Base-by-base conservation (phyloP, 1,140 invertebrate genomes). In the Homalodisca vitripennis region DNA sequence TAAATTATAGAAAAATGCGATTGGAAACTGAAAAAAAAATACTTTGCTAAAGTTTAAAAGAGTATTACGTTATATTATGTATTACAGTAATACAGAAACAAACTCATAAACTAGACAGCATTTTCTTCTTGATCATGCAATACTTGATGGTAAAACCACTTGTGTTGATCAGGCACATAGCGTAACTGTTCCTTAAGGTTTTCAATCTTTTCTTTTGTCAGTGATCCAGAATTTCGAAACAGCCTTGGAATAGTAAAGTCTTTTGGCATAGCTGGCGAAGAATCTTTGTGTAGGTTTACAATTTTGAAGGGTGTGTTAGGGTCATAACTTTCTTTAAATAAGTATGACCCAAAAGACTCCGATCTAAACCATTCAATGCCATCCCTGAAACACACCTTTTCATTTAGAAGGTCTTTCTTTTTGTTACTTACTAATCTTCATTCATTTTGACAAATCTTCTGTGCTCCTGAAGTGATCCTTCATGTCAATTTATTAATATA, bases 251-350 rank as follows among this genome's bases (percentile, higher is more conserved):
- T 63, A 26, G 13, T 63, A 14, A 63, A 30, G 17, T 14, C 27
- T 63, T 12, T 12, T 22, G 57, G 31, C 22, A 66, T 20, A 32
- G 26, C 24, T 41, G 47, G 17, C 48, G 27, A 6, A 30, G 32
- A 46, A 66, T 26, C 29, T 32, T 48, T 29, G 20, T n/a, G 32
- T 26, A 69, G 41, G 12, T 68, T 31, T 27, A 69, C 62, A 26
- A 67, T 66, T 31, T 65, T 69, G 47, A 69, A 69, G 20, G 46
- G 68, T 29, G 62, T 69, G 63, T 30, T 41, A 29, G n/a, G 32
- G 53, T 69, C 68, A 41, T 69, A 69, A 27, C 17, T 65, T 66
- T 69, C 68, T 66, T 69, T 69, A 51, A 47, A 69, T 2, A 69
- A 27, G 29, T 63, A 69, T 26, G 62, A 67, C 14, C 68, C 68